Percentiles rank a stretch among this genome's conserved stretches.
phyloP scores from a whole-genome alignment of 1,140 invertebrate species.

The Drosophila teissieri region DNA sequence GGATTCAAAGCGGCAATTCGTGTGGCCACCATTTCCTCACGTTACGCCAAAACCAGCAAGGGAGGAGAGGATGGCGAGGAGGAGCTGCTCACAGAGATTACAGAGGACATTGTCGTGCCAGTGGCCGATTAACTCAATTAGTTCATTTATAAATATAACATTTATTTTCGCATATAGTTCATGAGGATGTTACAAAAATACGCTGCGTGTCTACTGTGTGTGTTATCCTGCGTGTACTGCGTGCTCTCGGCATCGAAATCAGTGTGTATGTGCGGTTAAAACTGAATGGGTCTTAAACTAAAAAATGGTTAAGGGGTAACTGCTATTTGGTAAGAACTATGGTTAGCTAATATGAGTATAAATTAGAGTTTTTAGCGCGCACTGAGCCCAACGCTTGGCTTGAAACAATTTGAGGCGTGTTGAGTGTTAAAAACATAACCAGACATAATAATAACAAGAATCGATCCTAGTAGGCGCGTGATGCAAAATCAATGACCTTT shows the following conservation, averaged over 20 bases:
- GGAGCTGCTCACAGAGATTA: constrained; percentile 70
- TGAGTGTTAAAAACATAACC: constrained; percentile 42
- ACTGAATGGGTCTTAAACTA: constrained; percentile 63
- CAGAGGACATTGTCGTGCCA: constrained; percentile 63
- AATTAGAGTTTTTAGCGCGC: constrained; percentile 56
- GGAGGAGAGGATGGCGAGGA: constrained; percentile 64
- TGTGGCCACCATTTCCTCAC: constrained; percentile 78
- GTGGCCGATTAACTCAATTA: constrained; percentile 54
- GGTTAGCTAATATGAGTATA: constrained; percentile 48
- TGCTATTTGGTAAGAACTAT: constrained; percentile 52
- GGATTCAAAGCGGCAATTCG: constrained; percentile 88
- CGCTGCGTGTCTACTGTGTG: constrained; percentile 40
- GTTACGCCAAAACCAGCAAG: constrained; percentile 62
- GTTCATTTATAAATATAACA: constrained; percentile 77
- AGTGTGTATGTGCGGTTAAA: constrained; percentile 34
- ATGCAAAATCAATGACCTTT: constrained; percentile 43
- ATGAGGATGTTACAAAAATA: constrained; percentile 75
- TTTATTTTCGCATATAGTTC: constrained; percentile 67
- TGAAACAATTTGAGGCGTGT: constrained; percentile 36
- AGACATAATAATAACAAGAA: constrained; percentile 55
- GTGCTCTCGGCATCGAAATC: constrained; percentile 27
- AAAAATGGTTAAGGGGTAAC: constrained; percentile 61
- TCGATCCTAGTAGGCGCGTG: constrained; percentile 16
- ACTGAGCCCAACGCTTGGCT: constrained; percentile 54
- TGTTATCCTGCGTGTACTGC: constrained; percentile 31